Percentiles rank a stretch among this genome's conserved stretches.
Conservation (phyloP, 2,888 invertebrate species). For the Lomographa bimaculata region DNA sequence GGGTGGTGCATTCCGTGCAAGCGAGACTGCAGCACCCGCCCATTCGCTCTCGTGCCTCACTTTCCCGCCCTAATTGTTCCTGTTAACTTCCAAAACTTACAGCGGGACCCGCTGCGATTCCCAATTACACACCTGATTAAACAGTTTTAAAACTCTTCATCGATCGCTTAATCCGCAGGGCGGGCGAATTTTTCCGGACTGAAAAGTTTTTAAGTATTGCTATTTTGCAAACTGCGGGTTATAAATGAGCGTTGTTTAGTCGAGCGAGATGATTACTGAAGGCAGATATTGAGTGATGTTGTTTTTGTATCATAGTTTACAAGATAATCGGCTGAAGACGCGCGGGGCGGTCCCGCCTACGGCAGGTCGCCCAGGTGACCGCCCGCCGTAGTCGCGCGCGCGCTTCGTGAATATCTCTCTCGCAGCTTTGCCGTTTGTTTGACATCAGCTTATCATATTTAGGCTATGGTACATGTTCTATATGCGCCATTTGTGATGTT, state of each 20-base stretch:
- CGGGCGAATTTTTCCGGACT: slow-evolving; percentile 12
- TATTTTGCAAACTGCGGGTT: slow-evolving; percentile 2
- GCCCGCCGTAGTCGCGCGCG: slow-evolving; percentile 48
- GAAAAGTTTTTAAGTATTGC: slow-evolving; percentile 6
- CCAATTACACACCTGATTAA: slow-evolving; percentile 42
- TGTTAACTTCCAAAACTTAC: slow-evolving; percentile 59
- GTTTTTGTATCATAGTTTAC: slow-evolving; percentile 38
- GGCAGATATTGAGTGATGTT: slow-evolving; percentile 16
- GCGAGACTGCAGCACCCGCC: slow-evolving; percentile 80
- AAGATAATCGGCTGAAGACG: slow-evolving; percentile 34
- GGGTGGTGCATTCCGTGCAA: slow-evolving; percentile 81
- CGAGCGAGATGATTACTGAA: slow-evolving; percentile 20
- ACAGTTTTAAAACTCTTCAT: slow-evolving; percentile 28
- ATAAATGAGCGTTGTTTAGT: slow-evolving; percentile 13
- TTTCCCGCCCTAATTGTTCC: slow-evolving; percentile 77
- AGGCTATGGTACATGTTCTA: too few relatives aligned
- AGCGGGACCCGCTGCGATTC: slow-evolving; percentile 34
- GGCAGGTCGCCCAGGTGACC: slow-evolving; percentile 65
- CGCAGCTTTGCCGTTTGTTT: too few relatives aligned
- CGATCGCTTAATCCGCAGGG: slow-evolving; percentile 22
- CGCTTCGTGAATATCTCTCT: slow-evolving; percentile 45
- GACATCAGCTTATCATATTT: too few relatives aligned
- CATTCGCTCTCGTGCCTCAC: slow-evolving; percentile 77
- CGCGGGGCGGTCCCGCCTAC: slow-evolving; percentile 55
- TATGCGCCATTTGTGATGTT: too few relatives aligned